phyloP scores from a whole-genome alignment of 2,113 vertebrate species.

The Charadrius vociferus region DNA sequence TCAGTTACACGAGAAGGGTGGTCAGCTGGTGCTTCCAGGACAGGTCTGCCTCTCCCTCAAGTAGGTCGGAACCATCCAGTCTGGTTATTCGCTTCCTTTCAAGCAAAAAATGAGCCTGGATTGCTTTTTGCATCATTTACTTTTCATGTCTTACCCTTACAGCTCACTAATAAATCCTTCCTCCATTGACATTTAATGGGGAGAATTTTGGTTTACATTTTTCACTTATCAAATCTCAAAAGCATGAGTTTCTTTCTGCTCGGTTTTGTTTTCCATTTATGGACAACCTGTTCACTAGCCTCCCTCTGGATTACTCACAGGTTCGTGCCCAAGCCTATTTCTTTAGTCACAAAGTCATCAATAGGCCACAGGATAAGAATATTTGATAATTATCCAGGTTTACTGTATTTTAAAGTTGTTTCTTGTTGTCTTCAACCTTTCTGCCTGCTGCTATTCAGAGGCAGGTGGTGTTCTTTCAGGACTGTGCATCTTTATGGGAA shows the following conservation, averaged over 20 bases:
- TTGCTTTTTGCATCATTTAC: background rate
- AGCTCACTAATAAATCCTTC: conserved; percentile 7
- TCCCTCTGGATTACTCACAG: background rate
- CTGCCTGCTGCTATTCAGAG: background rate
- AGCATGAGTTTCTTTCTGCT: background rate
- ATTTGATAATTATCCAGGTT: background rate
- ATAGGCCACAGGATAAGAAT: background rate
- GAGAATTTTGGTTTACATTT: background rate
- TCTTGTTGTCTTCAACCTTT: background rate
- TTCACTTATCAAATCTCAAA: background rate
- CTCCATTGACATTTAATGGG: background rate
- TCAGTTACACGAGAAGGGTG: background rate
- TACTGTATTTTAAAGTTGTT: background rate
- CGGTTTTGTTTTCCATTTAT: background rate
- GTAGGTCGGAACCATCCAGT: background rate
- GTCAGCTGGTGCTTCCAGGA: background rate
- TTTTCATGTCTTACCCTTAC: background rate
- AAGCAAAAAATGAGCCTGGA: background rate
- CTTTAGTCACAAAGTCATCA: conserved; percentile 2
- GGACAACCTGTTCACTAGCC: background rate
- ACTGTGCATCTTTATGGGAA: background rate
- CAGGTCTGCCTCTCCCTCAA: background rate
- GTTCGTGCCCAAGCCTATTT: background rate
- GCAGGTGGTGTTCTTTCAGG: background rate
- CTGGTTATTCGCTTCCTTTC: background rate